These are phyloP conservation scores for Heliconius ismenius DNA, from an alignment of 2,888 invertebrate species.

Conservation along the genomic window DNA sequence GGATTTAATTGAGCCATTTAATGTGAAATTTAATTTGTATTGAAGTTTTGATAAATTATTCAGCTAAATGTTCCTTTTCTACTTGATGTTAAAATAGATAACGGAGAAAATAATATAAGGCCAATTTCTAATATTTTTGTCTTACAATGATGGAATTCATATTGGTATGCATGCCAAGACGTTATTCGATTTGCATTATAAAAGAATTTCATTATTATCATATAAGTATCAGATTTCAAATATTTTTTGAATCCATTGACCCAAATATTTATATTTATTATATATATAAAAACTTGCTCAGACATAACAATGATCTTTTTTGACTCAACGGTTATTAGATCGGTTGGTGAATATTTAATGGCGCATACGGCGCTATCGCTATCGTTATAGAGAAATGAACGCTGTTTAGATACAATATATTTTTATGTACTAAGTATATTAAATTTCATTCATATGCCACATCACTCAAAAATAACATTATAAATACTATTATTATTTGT, in stretches of 20 bases:
- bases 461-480: background rate
- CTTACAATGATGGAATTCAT: background rate
- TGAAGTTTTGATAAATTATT: background rate
- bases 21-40: background rate
- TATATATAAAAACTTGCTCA: background rate
- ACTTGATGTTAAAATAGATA: no score
- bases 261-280: background rate
- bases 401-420: no score
- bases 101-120: no score
- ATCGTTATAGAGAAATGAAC: background rate
- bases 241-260: background rate
- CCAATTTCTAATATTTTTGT: no score
- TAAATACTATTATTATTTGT: background rate
- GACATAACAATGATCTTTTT: conserved; percentile 15
- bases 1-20: background rate
- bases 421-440: no score
- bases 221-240: background rate
- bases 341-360: conserved; percentile 9
- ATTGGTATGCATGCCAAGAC: background rate
- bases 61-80: background rate
- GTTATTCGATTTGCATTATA: background rate
- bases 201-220: background rate
- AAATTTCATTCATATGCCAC: no score
- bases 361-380: background rate
- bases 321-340: conserved; percentile 16